Base-by-base conservation (phyloP, 2,888 invertebrate genomes). In the Branchellion lobata region DNA sequence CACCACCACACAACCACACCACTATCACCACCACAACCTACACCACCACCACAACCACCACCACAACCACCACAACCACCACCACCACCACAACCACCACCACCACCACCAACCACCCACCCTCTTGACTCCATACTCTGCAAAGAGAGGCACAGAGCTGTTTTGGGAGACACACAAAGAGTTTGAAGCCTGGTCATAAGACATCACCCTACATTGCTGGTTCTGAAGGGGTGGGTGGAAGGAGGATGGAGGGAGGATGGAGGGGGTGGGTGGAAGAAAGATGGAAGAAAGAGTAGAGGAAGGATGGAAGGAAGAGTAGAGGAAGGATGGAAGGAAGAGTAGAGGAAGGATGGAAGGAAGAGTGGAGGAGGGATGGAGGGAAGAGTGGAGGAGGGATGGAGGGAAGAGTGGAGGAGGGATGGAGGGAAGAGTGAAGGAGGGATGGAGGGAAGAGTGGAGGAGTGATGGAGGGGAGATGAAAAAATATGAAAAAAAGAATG, bases 161-260 rank as follows among this genome's bases (percentile, higher is more conserved):
- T 92, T 92, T 85, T 93, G 92, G 0, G 94, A 93, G 0, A 92
- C 91, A 81, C 92, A 91, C 34, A 95, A 85, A 74, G 92, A 90
- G 79, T 91, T 91, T 36, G 85, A 79, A 0, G 91, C 82, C 1
- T 83, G 80, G 81, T 85, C 84, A 84, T 91, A 92, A 0, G 92
- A 91, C 84, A 94, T 88, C 0, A 95, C 94, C 14, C 95, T 90
- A 85, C 94, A 94, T 0, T 92, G 92, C 0, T 92, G 91, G 11
- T 91, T 91, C 85, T 90, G 82, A 68, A 29, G 21, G 5, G n/a
- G n/a, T 29, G 33, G 33, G 5, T n/a, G n/a, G 3, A 34, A 29
- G 5, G 33, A 29, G 11, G 29, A 11, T 27, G 36, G 29, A 5
- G 27, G 36, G 36, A 14, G 21, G 47, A 29, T 29, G n/a, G 36